Evolutionary conservation across 2,113 vertebrate species (phyloP).

Genomic region (Chloroceryle aenea): DNA sequence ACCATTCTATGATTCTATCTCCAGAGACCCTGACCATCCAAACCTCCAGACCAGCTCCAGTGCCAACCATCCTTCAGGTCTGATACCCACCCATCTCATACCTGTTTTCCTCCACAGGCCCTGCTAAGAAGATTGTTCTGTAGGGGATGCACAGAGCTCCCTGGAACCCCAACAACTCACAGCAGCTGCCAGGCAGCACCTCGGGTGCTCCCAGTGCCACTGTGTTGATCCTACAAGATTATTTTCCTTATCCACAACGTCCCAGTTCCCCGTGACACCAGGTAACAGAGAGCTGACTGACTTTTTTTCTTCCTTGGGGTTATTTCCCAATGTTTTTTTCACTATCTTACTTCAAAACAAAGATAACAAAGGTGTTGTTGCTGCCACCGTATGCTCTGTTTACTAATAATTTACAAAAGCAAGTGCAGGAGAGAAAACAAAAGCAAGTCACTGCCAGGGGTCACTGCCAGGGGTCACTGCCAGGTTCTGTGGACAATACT

Average conservation of each 20-base stretch:
- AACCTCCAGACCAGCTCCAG: neutral
- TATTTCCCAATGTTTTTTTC: neutral
- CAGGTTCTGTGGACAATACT: rapidly evolving
- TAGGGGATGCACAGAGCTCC: neutral
- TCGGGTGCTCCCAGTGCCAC: neutral
- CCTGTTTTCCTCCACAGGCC: neutral
- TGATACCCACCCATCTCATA: rapidly evolving
- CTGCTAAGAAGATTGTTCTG: neutral
- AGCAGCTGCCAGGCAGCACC: neutral
- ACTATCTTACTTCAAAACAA: neutral
- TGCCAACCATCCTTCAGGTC: rapidly evolving
- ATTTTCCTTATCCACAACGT: neutral
- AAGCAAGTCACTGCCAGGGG: too few species aligned
- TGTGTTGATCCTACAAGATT: neutral
- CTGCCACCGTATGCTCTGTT: too few species aligned
- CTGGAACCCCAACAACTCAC: rapidly evolving
- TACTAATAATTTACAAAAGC: neutral
- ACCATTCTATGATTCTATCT: too few species aligned
- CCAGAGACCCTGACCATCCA: neutral
- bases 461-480: neutral
- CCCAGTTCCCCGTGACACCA: neutral
- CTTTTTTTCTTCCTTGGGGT: too few species aligned
- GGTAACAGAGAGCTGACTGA: neutral
- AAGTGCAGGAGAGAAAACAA: neutral
- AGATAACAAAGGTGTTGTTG: neutral